phyloP scores from a whole-genome alignment of 2,113 vertebrate species.

The Spea bombifrons region DNA sequence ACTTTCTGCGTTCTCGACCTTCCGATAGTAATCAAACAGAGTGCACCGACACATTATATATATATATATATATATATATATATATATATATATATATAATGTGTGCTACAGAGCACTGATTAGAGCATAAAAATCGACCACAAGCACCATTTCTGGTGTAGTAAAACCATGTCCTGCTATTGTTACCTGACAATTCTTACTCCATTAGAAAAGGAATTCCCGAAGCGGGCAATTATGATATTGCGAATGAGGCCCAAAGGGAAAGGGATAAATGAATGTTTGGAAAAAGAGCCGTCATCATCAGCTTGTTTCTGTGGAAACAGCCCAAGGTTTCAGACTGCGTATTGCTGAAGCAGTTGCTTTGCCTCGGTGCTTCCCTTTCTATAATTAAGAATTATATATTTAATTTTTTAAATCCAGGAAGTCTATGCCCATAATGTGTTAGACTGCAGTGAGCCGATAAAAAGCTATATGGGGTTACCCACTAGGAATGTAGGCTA shows the following conservation, averaged over 20 bases:
- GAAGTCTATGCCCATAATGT: too few species aligned
- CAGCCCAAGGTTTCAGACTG: constrained; percentile 5
- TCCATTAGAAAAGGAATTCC: not conserved
- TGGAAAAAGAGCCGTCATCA: not conserved
- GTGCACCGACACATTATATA: too few species aligned
- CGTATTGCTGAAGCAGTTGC: not conserved
- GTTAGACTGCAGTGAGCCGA: too few species aligned
- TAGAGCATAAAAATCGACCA: too few species aligned
- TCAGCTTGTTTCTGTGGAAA: constrained; percentile 35
- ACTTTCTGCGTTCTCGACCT: too few species aligned
- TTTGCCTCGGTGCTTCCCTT: not conserved
- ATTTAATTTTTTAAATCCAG: not conserved
- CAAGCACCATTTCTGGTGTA: too few species aligned
- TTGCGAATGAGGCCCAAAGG: constrained; percentile 15
- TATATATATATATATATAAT: too few species aligned
- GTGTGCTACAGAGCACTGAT: too few species aligned
- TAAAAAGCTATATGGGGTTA: too few species aligned
- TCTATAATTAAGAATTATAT: not conserved
- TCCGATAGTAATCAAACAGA: too few species aligned
- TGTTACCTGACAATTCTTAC: not conserved
- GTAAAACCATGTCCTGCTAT: not conserved
- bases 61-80: too few species aligned
- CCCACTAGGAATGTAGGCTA: too few species aligned
- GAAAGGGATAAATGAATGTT: not conserved
- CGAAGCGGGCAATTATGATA: constrained; percentile 19